Base-by-base conservation (phyloP, 2,888 invertebrate genomes). In the Cantharis flavilabris region DNA sequence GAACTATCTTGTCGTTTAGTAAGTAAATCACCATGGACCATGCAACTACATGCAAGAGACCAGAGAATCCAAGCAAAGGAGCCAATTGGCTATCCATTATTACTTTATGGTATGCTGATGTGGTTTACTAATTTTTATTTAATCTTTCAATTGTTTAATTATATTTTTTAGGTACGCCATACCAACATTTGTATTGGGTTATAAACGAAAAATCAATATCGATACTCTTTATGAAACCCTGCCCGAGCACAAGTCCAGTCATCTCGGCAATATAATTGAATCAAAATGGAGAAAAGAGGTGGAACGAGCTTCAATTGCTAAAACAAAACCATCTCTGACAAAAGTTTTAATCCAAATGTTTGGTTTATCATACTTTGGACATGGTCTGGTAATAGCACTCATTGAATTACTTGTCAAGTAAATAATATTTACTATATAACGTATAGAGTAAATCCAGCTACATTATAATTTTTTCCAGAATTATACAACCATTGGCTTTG, bases 161-260 rank as follows among this genome's bases (percentile, higher is more conserved):
- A 9, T 26, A 26, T 26, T 26, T 9, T 86, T 87, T 82, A 90
- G 90, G 84, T 91, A 90, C 90, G 84, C 89, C 3, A 84, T 89
- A 49, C 88, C 89, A 3, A 82, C 89, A 16, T 90, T 91, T 80
- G 80, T 84, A 26, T 87, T 88, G 81, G 90, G 90, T 3, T 83
- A 85, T 62, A 88, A 85, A 79, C 86, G 86, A 67, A 89, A 90
- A 75, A 82, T 91, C 62, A 87, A 86, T 67, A 86, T 89, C 69
- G 85, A 88, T 63, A 90, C 90, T 83, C 84, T 91, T 18, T 90
- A 88, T 80, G 85, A 86, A 76, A 86, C 88, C 9, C 84, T 90
- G 0, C 83, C 86, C 72, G 86, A 87, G 62, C 90, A 91, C 81
- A 85, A 86, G 71, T 90, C 90, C 0, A 84, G 75, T n/a, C 63